These are phyloP conservation scores for Eulimnadia texana DNA, from an alignment of 1,140 invertebrate genomes.

Conservation along the genomic window DNA sequence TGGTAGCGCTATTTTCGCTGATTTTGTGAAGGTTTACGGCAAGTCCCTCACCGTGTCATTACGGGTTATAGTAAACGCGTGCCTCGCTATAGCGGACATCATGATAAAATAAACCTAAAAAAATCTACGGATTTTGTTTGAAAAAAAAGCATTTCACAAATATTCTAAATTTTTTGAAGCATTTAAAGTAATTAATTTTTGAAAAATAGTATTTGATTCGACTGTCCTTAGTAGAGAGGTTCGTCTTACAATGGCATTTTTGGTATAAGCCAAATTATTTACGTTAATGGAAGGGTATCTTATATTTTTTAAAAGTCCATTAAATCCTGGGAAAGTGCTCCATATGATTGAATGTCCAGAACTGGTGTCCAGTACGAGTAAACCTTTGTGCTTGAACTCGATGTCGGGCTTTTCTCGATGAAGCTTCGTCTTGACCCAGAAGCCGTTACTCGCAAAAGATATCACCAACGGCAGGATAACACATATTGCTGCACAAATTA, in stretches of 20 bases:
- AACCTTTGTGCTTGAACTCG: background rate
- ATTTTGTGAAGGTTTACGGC: no score
- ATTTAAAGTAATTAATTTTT: background rate
- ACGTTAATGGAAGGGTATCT: background rate
- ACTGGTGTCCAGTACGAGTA: background rate
- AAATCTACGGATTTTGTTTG: no score
- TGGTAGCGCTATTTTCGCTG: no score
- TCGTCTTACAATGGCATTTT: background rate
- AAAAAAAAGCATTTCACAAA: no score
- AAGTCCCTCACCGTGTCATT: no score
- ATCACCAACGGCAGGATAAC: background rate
- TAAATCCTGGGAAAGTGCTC: background rate
- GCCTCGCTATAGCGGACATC: no score
- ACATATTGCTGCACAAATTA: background rate
- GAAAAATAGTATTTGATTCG: background rate
- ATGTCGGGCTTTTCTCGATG: constrained; percentile 3
- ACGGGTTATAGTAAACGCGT: no score
- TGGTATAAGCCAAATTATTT: background rate
- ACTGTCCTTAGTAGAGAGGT: background rate
- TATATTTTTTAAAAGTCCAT: background rate
- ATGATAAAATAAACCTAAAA: no score
- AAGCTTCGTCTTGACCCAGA: background rate
- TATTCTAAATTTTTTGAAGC: no score
- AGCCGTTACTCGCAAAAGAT: background rate
- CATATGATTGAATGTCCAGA: background rate